Evolutionary conservation across 1,140 invertebrate species (phyloP).

Genomic region (Parasteatoda tepidariorum): DNA sequence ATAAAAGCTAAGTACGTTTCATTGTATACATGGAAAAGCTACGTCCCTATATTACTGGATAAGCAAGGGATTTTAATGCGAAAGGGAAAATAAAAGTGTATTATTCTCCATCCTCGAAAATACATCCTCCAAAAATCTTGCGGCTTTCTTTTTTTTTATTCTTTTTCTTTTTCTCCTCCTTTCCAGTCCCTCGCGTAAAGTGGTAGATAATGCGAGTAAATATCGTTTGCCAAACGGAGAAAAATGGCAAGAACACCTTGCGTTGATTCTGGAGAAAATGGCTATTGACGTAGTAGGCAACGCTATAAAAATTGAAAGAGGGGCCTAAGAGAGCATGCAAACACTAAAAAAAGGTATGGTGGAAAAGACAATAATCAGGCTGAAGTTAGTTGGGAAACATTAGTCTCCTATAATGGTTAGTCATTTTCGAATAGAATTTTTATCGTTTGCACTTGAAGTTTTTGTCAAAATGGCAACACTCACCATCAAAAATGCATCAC

Average conservation of each 20-base stretch:
- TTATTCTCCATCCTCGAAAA: slow-evolving; percentile 49
- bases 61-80: slow-evolving; percentile 60
- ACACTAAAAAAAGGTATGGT: slow-evolving; percentile 17
- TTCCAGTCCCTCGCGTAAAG: slow-evolving; percentile 24
- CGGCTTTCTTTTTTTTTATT: slow-evolving; percentile 33
- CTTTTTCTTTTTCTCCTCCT: background rate
- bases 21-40: slow-evolving; percentile 58
- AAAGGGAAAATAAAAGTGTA: slow-evolving; percentile 47
- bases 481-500: slow-evolving; percentile 29
- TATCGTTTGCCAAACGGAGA: slow-evolving; percentile 31
- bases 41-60: slow-evolving; percentile 59
- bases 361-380: slow-evolving; percentile 50
- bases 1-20: slow-evolving; percentile 61
- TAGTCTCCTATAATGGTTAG: slow-evolving; percentile 56
- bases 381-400: slow-evolving; percentile 55
- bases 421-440: slow-evolving; percentile 51
- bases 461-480: slow-evolving; percentile 37
- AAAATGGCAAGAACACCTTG: slow-evolving; percentile 47
- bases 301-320: slow-evolving; percentile 58
- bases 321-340: slow-evolving; percentile 40
- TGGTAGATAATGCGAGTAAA: slow-evolving; percentile 59
- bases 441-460: slow-evolving; percentile 40
- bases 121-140: slow-evolving; percentile 52
- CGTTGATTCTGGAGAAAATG: slow-evolving; percentile 50
- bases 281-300: slow-evolving; percentile 53